Percentiles rank a stretch among this genome's conserved stretches.
phyloP scores from a whole-genome alignment of 2,113 vertebrate species.

The Chrysemys picta region DNA sequence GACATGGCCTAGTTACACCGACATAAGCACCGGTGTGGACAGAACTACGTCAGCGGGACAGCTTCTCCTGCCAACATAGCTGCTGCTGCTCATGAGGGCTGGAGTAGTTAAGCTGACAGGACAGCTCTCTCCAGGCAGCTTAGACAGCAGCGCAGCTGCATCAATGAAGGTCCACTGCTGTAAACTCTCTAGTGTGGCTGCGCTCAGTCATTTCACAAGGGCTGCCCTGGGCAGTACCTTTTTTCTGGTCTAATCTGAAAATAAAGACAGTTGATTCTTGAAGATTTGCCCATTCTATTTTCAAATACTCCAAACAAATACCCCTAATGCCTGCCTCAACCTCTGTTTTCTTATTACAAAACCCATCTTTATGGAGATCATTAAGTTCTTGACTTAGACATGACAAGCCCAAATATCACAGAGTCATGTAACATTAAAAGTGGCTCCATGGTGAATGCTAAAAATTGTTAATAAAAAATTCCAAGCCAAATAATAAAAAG shows the following conservation, averaged over 20 bases:
- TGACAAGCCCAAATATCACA: constrained; percentile 18
- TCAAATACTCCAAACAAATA: fast-evolving
- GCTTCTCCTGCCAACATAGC: too few species aligned
- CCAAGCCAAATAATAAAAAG: constrained; percentile 47
- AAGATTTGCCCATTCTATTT: not conserved
- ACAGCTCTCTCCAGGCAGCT: too few species aligned
- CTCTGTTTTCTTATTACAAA: not conserved
- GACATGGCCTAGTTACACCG: too few species aligned
- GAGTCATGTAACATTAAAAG: constrained; percentile 13
- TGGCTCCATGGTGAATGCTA: not conserved
- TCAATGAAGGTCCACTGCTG: too few species aligned
- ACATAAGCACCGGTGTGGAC: too few species aligned
- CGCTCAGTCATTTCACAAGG: not conserved
- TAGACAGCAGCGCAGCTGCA: too few species aligned
- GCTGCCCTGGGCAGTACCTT: not conserved
- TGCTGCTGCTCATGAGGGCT: too few species aligned
- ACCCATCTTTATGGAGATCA: not conserved
- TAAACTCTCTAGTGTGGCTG: too few species aligned
- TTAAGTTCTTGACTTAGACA: not conserved
- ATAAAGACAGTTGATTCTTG: not conserved
- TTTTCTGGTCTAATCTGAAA: not conserved
- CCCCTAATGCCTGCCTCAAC: not conserved
- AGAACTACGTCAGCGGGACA: too few species aligned
- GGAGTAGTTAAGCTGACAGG: too few species aligned
- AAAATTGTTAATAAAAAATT: constrained; percentile 45